Conservation (phyloP, 2,797 vertebrate species). For the Falco concolor region DNA sequence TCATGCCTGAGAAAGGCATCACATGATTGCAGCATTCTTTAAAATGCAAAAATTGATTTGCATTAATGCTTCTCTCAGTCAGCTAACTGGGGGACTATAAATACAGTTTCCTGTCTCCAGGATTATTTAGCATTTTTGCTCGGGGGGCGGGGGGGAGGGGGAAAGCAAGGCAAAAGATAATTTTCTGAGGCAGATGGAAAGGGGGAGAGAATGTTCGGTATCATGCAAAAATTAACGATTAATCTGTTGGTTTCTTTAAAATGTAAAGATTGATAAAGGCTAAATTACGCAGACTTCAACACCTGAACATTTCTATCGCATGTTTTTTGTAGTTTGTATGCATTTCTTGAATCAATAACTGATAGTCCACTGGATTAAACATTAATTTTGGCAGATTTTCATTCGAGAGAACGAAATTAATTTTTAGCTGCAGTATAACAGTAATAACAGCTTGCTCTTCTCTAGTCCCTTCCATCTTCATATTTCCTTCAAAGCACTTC, state of each 20-base stretch:
- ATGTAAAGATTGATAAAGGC: background rate
- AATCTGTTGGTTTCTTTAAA: background rate
- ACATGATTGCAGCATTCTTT: slow-evolving; percentile 4
- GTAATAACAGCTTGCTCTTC: background rate
- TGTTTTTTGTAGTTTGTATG: background rate
- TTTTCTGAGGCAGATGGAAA: background rate
- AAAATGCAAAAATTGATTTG: slow-evolving; percentile 27
- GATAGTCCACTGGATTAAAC: background rate
- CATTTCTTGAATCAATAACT: background rate
- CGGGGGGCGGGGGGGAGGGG: background rate
- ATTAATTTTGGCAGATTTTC: background rate
- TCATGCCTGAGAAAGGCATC: background rate
- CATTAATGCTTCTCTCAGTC: background rate
- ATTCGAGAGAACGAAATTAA: background rate
- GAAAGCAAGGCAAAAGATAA: background rate
- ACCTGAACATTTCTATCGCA: background rate
- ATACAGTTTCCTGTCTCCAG: background rate
- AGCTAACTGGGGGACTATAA: slow-evolving; percentile 7
- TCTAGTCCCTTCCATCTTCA: background rate
- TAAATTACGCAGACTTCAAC: background rate
- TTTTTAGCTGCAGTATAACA: background rate
- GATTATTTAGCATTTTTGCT: slow-evolving; percentile 29
- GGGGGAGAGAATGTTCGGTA: background rate
- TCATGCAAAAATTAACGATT: background rate
- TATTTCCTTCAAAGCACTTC: background rate